Evolutionary conservation across 2,113 vertebrate species (phyloP), one percentile per base, ranked within the genome.

Genomic region (Hippotragus niger): DNA sequence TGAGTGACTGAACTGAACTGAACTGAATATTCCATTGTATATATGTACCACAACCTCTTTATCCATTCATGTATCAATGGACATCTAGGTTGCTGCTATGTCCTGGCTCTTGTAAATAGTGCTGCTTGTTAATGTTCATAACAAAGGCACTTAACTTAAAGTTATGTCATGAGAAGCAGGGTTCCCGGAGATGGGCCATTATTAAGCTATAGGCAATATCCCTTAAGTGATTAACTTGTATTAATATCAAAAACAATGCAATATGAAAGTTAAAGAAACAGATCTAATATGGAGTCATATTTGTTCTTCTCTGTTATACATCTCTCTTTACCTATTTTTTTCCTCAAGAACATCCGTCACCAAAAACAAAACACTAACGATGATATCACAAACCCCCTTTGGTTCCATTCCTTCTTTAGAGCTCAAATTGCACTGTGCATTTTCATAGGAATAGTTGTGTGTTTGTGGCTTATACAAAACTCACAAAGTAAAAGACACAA

Each of bases 401-500:
- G 17, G 50, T 10, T 36, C 85, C 50, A 50, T 94, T 88, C 71
- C 92, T 50, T 97, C 97, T 74, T 29, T 80, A 71, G 89, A 52
- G 55, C 50, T 21, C 55, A 58, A 29, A 78, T 12, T 9, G 0
- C 2, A 1, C 40, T 4, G 4, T 36, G 23, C 21, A 6, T 52
- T 86, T 84, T 50, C 12, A 76, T 25, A 31, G 31, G 9, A n/a
- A 55, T 3, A 64, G 45, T 88, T 85, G 74, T 76, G 50, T 93
- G 53, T 74, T 71, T 57, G 76, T 90, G 76, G 82, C 62, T 95
- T 29, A 17, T 36, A 43, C 67, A 91, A 52, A 76, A 62, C 31
- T 95, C 74, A 60, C 87, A 50, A 85, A 94, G 87, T 82, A 86
- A 98, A 97, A 87, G 6, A 74, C 40, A 29, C 40, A 85, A 53